phyloP scores from a whole-genome alignment of 2,113 vertebrate species.

The Anser brachyrhynchus region DNA sequence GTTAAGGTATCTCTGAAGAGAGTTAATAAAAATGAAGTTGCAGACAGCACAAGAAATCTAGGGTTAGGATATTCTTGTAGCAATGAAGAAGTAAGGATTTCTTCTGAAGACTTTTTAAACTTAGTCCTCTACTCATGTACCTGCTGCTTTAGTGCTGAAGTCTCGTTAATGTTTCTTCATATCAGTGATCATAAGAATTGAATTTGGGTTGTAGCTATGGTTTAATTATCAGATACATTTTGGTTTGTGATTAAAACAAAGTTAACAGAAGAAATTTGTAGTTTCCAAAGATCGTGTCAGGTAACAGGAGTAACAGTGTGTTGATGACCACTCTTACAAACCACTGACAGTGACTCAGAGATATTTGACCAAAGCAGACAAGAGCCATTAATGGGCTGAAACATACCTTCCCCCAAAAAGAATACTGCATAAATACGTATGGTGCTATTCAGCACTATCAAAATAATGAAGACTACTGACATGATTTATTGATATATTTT shows the following conservation, averaged over 20 bases:
- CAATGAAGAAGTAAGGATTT: not conserved
- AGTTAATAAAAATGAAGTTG: not conserved
- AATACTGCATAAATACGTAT: not conserved
- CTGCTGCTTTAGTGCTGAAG: not conserved
- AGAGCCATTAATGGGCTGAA: not conserved
- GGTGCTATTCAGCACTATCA: not conserved
- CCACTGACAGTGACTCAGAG: not conserved
- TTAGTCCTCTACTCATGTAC: not conserved
- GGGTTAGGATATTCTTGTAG: not conserved
- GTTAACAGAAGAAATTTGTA: not conserved
- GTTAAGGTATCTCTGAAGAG: not conserved
- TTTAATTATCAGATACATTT: not conserved
- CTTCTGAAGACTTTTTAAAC: not conserved
- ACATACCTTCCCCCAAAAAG: not conserved
- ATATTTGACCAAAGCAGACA: not conserved
- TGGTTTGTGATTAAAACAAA: not conserved
- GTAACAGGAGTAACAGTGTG: not conserved
- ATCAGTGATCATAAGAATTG: not conserved
- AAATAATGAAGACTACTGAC: not conserved
- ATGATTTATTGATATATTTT: not conserved
- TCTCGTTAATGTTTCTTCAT: not conserved
- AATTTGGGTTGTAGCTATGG: not conserved
- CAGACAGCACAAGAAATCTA: not conserved
- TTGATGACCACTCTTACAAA: not conserved
- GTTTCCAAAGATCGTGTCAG: not conserved